A percentile compares a stretch with the other conserved stretches of the same genome.
Conservation (phyloP, 2,888 invertebrate species). For the Pristionchus fissidentatus region DNA sequence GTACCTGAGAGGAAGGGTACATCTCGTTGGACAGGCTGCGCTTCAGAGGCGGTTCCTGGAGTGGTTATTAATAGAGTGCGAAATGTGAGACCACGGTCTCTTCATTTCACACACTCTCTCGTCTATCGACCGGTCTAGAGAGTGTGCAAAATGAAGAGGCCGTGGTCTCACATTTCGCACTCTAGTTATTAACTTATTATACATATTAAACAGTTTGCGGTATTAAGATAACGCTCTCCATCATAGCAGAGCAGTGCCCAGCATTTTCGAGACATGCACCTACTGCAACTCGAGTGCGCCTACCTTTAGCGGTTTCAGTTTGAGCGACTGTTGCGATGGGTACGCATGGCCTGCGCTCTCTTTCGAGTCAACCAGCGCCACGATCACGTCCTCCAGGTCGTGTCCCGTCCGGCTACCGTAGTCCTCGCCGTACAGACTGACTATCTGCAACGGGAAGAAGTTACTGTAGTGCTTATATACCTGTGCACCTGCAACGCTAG, state of each 20-base stretch:
- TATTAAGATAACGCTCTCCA: too few species aligned
- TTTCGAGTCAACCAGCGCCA: background rate
- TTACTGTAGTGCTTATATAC: too few species aligned
- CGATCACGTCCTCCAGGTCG: background rate
- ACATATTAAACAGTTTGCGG: too few species aligned
- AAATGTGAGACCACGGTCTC: too few species aligned
- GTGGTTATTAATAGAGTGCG: too few species aligned
- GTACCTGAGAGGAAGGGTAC: constrained; percentile 13
- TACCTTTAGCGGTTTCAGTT: constrained; percentile 24
- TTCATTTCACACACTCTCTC: background rate
- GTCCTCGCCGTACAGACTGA: constrained; percentile 28
- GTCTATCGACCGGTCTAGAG: background rate
- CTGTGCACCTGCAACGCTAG: too few species aligned
- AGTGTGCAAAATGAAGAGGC: too few species aligned
- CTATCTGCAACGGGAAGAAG: background rate
- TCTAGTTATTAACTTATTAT: too few species aligned
- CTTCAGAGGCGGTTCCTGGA: constrained; percentile 39
- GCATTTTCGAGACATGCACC: too few species aligned
- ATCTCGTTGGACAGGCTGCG: constrained; percentile 3
- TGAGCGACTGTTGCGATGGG: constrained; percentile 6
- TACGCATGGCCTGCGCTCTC: background rate
- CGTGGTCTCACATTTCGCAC: too few species aligned
- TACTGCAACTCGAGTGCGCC: too few species aligned
- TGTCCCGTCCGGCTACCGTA: constrained; percentile 41
- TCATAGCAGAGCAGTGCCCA: too few species aligned